Evolutionary conservation across 2,888 invertebrate genomes (phyloP).

Genomic region (Macrophya annulata): DNA sequence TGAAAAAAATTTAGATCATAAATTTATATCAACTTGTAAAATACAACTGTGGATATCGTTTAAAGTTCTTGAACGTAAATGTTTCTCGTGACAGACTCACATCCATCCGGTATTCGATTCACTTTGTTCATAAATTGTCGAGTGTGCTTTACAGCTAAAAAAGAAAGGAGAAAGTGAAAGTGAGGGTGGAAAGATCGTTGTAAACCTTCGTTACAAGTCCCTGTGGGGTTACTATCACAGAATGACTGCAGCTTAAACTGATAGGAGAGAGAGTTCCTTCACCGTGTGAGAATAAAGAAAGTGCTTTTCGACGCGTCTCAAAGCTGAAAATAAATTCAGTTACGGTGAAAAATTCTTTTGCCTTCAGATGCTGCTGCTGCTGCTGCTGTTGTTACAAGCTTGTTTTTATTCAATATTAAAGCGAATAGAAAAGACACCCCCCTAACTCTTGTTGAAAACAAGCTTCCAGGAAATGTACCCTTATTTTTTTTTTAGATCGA

Average conservation of each 20-base stretch:
- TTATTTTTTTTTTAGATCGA: background rate
- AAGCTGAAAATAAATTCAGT: conserved; percentile 12
- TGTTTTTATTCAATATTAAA: conserved; percentile 18
- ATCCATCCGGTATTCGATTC: background rate
- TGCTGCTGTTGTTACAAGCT: too few relatives aligned
- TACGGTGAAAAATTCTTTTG: background rate
- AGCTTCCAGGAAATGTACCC: background rate
- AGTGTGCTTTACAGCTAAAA: background rate
- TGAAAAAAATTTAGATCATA: background rate
- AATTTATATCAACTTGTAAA: background rate
- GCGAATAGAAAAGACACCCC: background rate
- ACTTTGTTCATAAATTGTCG: background rate
- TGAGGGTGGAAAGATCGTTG: conserved; percentile 9
- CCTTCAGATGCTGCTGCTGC: background rate
- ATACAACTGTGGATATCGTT: background rate
- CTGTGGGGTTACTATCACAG: background rate
- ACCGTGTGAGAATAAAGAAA: background rate
- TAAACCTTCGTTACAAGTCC: conserved; percentile 4
- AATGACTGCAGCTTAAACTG: conserved; percentile 25
- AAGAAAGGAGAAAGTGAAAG: background rate
- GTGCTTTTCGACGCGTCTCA: conserved; percentile 25
- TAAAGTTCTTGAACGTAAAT: background rate
- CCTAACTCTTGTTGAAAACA: background rate
- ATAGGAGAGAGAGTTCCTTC: conserved; percentile 12
- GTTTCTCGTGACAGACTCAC: background rate